Conservation (phyloP, 2,888 invertebrate genomes). For the Sarcophaga variegata region DNA sequence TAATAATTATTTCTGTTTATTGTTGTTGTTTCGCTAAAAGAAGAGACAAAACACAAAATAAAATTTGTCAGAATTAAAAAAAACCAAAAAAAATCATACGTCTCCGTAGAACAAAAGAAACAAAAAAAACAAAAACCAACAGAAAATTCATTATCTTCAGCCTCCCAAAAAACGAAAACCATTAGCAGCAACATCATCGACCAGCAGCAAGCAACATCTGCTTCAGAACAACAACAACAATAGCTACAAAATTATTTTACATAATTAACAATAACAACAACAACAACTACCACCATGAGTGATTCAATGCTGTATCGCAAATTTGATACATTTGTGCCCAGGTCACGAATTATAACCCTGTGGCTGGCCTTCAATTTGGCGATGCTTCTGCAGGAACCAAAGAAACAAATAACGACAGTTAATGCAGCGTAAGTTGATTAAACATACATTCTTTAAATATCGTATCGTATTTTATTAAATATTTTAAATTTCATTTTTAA, state of each 20-base stretch:
- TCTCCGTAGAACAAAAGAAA: slow-evolving; percentile 14
- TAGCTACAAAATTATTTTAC: neutral
- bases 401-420: slow-evolving; percentile 79
- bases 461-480: neutral
- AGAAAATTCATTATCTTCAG: slow-evolving; percentile 9
- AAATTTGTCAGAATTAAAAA: neutral
- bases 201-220: neutral
- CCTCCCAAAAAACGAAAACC: neutral
- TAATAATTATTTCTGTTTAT: no score
- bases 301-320: slow-evolving; percentile 79
- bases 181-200: slow-evolving; percentile 19
- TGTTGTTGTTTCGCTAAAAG: slow-evolving; percentile 4
- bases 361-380: slow-evolving; percentile 82
- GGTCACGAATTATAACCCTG: slow-evolving; percentile 80
- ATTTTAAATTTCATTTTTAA: neutral
- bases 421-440: slow-evolving; percentile 81
- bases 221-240: neutral
- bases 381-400: slow-evolving; percentile 81
- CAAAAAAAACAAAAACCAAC: neutral
- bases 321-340: slow-evolving; percentile 78
- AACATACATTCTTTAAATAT: neutral
- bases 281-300: slow-evolving; percentile 77
- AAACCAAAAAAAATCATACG: slow-evolving; percentile 29
- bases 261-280: neutral
- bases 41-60: no score